Conservation (phyloP, 1,140 invertebrate genomes). For the Lordiphosa stackelbergi region DNA sequence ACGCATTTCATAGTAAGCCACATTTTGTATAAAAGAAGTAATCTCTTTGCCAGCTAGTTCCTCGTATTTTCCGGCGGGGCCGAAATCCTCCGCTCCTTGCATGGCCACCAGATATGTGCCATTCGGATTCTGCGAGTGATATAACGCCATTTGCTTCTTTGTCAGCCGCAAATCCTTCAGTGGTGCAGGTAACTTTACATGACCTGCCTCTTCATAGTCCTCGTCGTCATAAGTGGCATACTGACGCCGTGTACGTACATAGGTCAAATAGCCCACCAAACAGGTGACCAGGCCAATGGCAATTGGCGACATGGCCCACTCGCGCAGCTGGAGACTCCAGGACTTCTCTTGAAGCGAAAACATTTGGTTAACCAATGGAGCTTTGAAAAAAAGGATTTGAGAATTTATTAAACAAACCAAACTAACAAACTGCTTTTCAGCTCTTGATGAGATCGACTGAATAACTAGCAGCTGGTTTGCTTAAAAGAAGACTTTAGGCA, state of each 20-base stretch:
- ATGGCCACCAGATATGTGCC: conserved; percentile 31
- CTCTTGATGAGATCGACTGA: no score
- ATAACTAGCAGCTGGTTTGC: no score
- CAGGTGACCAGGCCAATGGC: conserved; percentile 16
- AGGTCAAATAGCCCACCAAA: conserved; percentile 26
- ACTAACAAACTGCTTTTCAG: no score
- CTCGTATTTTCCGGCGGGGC: conserved; percentile 13
- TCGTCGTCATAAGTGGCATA: conserved; percentile 46
- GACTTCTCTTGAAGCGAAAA: conserved; percentile 5
- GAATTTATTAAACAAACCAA: no score
- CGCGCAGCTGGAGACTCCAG: conserved; percentile 26
- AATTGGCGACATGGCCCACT: conserved; percentile 25
- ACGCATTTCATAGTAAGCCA: neutral
- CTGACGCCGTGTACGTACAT: neutral
- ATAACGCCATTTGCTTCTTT: conserved; percentile 7
- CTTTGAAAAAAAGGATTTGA: no score
- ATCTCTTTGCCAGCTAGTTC: conserved; percentile 33
- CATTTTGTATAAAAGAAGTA: neutral
- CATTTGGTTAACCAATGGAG: conserved; percentile 9
- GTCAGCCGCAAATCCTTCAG: conserved; percentile 12
- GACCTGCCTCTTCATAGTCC: conserved; percentile 28
- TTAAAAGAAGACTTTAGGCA: no score
- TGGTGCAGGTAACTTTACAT: conserved; percentile 4
- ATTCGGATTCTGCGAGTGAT: conserved; percentile 7
- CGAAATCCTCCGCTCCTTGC: conserved; percentile 26